Evolutionary conservation across 2,797 vertebrate species (phyloP), one percentile per base, ranked within the genome.

Genomic region (Phalanger gymnotis): DNA sequence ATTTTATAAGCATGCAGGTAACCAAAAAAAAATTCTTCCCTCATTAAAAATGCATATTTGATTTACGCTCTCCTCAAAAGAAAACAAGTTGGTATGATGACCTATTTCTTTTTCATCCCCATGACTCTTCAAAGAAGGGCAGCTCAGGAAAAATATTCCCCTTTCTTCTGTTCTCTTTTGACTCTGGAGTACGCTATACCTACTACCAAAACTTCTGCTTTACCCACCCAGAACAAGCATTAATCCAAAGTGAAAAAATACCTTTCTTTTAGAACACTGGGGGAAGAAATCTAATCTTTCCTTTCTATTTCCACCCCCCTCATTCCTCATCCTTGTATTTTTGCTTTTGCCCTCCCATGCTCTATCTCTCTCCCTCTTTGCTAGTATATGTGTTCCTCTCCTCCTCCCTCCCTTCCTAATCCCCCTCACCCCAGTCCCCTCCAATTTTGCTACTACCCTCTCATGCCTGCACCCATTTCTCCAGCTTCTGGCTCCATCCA

Each of bases 1-100:
- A 34, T 13, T 31, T 57, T 61, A 9, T 87, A 95, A 92, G 12
- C 12, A 53, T 14, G 30, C 47, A 51, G 27, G 28, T 93, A 13
- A 87, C 54, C 92, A 14, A 96, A 91, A 94, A 66, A 66, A 14
- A 61, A 73, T 7, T 7, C 16, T n/a, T 91, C 1, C 73, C 81
- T 91, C 94, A 81, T 4, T 40, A 13, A 93, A 47, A 92, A 31
- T 12, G 5, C 66, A 34, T 0, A 3, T 40, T 93, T 92, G 47
- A 55, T 66, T 57, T 90, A 92, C 51, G 40, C 12, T 87, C 73
- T 92, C 92, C 28, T 52, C 53, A 73, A 92, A 93, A 54, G 34
- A 89, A 96, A 94, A 93, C 10, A 66, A 89, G 3, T 47, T 51
- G 7, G 90, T 52, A 28, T 47, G 91, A 66, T 87, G 61, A 96